Conservation (phyloP, 2,797 vertebrate species). For the Perodicticus potto region DNA sequence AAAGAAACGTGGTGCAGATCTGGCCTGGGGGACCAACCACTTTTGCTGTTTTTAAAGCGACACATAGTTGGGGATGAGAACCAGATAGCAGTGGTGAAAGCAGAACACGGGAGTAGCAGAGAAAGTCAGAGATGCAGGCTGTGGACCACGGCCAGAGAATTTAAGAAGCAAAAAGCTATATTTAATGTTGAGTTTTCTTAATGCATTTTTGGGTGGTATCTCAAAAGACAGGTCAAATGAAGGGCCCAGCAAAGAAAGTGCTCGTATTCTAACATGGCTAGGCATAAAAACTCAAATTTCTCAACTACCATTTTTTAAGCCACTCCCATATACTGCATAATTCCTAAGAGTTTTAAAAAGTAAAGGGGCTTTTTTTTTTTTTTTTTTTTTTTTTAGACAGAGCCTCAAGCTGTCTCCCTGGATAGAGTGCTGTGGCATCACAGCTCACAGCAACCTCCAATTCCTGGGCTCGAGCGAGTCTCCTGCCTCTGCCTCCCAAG, state of each 20-base stretch:
- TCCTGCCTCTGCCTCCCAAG: too few species aligned
- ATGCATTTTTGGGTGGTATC: neutral
- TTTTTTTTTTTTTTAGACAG: too few species aligned
- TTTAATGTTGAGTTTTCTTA: constrained; percentile 16
- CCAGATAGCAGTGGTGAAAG: neutral
- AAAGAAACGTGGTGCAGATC: neutral
- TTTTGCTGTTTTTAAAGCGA: neutral
- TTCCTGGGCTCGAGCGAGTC: too few species aligned
- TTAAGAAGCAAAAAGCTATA: neutral
- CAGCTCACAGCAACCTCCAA: too few species aligned
- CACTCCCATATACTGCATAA: neutral
- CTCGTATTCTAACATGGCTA: constrained; percentile 1
- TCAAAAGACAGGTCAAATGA: constrained; percentile 21
- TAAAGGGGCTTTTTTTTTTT: neutral
- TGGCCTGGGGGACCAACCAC: too few species aligned
- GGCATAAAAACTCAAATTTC: constrained; percentile 15
- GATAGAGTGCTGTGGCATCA: too few species aligned
- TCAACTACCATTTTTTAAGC: constrained; percentile 2
- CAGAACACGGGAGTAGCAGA: neutral
- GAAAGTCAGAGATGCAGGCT: neutral
- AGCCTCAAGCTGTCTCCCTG: too few species aligned
- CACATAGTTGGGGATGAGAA: neutral
- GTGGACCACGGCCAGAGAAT: neutral
- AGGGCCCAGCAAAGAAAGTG: neutral
- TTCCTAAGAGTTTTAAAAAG: constrained; percentile 17